phyloP scores from a whole-genome alignment of 2,888 invertebrate genomes.

The Yponomeuta plumbellus region DNA sequence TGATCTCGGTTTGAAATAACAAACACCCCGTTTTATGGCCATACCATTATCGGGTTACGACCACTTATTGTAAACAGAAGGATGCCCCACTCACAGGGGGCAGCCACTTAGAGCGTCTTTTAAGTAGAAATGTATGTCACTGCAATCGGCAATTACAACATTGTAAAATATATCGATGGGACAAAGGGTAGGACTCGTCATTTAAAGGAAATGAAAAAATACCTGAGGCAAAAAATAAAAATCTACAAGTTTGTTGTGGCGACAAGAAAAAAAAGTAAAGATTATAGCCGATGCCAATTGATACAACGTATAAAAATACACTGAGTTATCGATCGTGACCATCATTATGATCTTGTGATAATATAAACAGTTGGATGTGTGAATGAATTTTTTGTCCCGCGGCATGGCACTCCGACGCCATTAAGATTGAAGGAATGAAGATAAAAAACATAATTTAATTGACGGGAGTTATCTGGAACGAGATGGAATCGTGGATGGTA shows the following conservation, averaged over 20 bases:
- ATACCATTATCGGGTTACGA: slow-evolving; percentile 52
- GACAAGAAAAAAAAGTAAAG: background rate
- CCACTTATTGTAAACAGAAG: slow-evolving; percentile 26
- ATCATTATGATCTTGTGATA: background rate
- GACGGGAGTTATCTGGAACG: background rate
- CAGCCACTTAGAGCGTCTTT: background rate
- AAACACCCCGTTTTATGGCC: slow-evolving; percentile 48
- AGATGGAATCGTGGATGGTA: background rate
- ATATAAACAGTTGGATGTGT: background rate
- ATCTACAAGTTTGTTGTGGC: too few relatives aligned
- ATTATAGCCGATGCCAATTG: background rate
- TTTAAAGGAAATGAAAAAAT: background rate
- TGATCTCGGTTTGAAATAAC: slow-evolving; percentile 58
- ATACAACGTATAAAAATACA: background rate
- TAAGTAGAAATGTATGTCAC: background rate
- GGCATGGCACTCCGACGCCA: background rate
- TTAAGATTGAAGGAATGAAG: background rate
- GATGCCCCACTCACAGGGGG: background rate
- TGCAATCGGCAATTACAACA: background rate
- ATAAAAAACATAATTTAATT: background rate
- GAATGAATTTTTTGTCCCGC: background rate
- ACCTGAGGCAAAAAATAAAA: background rate
- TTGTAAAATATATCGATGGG: background rate
- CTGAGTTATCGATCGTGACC: background rate
- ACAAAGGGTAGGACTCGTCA: background rate